phyloP scores from a whole-genome alignment of 1,140 invertebrate genomes.

The Pogonomyrmex barbatus region DNA sequence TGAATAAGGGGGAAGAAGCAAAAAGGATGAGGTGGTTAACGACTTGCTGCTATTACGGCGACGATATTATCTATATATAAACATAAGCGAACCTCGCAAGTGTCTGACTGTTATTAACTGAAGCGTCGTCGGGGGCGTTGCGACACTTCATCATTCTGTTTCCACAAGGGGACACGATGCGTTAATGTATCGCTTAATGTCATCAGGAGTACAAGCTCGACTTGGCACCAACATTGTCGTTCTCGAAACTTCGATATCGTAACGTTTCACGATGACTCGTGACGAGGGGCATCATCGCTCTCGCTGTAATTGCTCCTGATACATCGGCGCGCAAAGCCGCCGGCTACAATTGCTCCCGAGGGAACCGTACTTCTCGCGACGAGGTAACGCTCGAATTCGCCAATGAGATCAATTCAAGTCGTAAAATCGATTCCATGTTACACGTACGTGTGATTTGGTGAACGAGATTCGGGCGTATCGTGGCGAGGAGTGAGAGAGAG shows the following conservation, averaged over 20 bases:
- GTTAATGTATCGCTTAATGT: constrained; percentile 34
- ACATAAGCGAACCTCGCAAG: constrained; percentile 15
- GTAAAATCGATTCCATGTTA: not conserved
- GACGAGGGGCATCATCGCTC: not conserved
- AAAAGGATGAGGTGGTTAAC: constrained; percentile 33
- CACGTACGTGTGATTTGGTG: constrained; percentile 25
- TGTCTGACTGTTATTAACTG: constrained; percentile 31
- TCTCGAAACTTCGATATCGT: not conserved
- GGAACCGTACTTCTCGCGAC: not conserved
- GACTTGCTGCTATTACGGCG: constrained; percentile 9
- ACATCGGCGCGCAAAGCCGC: not conserved
- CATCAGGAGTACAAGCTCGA: not conserved
- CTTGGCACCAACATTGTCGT: not conserved
- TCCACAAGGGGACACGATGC: not conserved
- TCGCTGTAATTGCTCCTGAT: not conserved
- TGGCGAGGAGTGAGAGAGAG: too few relatives aligned
- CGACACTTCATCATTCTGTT: constrained; percentile 30
- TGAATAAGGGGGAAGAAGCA: not conserved
- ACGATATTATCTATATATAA: constrained; percentile 43
- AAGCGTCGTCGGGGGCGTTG: not conserved
- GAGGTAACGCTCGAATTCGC: not conserved
- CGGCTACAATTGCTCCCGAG: not conserved
- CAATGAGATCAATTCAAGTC: not conserved
- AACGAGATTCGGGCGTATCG: not conserved
- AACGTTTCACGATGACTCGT: not conserved